Conservation (phyloP, 2,113 vertebrate genomes). For the Festucalex cinctus region DNA sequence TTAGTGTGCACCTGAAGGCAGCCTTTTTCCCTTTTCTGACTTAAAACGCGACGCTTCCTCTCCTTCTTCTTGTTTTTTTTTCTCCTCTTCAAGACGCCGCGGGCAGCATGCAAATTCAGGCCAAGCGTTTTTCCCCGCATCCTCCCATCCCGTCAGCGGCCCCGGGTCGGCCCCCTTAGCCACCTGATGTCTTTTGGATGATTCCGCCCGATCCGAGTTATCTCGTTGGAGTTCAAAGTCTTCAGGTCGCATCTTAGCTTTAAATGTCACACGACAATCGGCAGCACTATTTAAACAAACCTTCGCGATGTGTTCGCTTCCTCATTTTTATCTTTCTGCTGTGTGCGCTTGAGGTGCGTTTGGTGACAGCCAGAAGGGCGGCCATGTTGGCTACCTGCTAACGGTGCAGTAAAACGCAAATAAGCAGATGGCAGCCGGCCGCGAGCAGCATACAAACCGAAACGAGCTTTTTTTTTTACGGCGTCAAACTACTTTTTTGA, state of each 20-base stretch:
- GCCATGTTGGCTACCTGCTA: conserved; percentile 32
- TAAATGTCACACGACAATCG: too few species aligned
- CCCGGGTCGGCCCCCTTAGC: conserved; percentile 48
- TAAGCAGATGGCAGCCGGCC: conserved; percentile 58
- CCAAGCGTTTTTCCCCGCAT: conserved; percentile 68
- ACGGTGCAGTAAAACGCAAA: conserved; percentile 65
- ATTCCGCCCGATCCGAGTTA: conserved; percentile 48
- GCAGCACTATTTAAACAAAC: too few species aligned
- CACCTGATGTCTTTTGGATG: conserved; percentile 31
- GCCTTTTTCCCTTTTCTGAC: conserved; percentile 62
- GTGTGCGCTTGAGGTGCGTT: neutral
- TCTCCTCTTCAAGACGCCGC: conserved; percentile 68
- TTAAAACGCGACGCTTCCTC: conserved; percentile 69
- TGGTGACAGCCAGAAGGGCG: conserved; percentile 2
- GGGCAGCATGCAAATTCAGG: conserved; percentile 70
- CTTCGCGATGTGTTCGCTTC: neutral
- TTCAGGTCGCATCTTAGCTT: conserved; percentile 26
- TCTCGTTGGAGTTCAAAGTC: conserved; percentile 59
- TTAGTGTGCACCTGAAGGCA: conserved; percentile 78
- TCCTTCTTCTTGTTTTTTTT: conserved; percentile 64
- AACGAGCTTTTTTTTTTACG: conserved; percentile 31
- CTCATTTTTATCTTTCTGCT: conserved; percentile 7
- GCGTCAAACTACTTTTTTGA: conserved; percentile 46
- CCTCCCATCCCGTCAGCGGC: conserved; percentile 66
- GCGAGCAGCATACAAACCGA: conserved; percentile 27